Evolutionary conservation across 2,113 vertebrate genomes (phyloP).

Genomic region (Chaetorhynchus papuensis): DNA sequence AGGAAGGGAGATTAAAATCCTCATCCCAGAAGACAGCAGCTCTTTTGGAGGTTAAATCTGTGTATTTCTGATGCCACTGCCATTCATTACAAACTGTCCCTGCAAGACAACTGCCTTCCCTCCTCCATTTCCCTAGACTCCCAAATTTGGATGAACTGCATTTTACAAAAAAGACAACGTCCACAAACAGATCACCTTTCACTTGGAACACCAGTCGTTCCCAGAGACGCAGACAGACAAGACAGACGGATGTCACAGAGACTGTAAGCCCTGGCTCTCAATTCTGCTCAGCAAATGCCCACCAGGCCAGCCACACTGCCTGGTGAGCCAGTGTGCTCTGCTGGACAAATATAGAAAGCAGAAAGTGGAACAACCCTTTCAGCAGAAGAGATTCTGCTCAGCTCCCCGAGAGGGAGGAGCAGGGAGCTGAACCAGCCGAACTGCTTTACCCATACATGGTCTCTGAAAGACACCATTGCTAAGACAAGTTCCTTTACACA

Average conservation of each 20-base stretch:
- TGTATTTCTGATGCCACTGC: not conserved
- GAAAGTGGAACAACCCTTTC: constrained; percentile 51
- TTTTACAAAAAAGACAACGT: not conserved
- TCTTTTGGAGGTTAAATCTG: not conserved
- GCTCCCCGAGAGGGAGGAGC: constrained; percentile 61
- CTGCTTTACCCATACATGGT: constrained; percentile 76
- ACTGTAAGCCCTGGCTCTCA: constrained; percentile 1
- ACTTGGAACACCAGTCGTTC: constrained; percentile 11
- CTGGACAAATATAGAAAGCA: constrained; percentile 75
- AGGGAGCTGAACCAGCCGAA: constrained; percentile 50
- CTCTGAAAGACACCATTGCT: constrained; percentile 31
- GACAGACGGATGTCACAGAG: constrained; percentile 32
- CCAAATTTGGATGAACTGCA: not conserved
- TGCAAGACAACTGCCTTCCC: not conserved
- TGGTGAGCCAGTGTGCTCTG: constrained; percentile 3
- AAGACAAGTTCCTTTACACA: constrained; percentile 37
- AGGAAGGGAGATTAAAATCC: not conserved
- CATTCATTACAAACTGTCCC: not conserved
- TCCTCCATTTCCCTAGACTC: not conserved
- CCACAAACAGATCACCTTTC: constrained; percentile 53
- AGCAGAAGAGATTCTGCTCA: constrained; percentile 58
- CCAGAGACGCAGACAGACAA: constrained; percentile 48
- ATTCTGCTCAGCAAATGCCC: not conserved
- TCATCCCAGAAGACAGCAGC: not conserved
- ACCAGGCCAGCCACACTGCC: not conserved